These are phyloP conservation scores for Agrochola circellaris DNA, from an alignment of 2,888 invertebrate genomes.

Conservation along the genomic window DNA sequence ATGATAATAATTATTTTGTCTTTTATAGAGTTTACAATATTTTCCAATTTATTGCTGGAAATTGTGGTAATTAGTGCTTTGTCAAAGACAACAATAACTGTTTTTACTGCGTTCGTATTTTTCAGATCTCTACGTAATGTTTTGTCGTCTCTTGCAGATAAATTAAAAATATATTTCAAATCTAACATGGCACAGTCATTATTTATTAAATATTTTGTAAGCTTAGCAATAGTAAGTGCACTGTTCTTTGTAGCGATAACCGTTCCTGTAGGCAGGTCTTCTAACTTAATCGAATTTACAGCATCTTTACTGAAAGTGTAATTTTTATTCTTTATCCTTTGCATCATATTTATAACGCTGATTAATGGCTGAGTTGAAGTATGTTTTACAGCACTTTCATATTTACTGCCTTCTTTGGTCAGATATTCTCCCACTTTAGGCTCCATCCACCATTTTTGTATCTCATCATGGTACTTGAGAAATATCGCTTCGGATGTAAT, in stretches of 20 bases:
- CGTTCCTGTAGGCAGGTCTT: conserved; percentile 7
- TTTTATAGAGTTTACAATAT: conserved; percentile 27
- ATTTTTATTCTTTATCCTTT: conserved; percentile 10
- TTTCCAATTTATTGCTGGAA: conserved; percentile 17
- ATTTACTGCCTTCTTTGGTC: conserved; percentile 23
- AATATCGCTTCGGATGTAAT: conserved; percentile 24
- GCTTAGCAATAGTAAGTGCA: conserved; percentile 30
- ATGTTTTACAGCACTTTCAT: conserved; percentile 24
- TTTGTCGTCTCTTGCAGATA: conserved; percentile 3
- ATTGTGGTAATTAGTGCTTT: conserved; percentile 5
- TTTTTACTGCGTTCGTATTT: conserved; percentile 10
- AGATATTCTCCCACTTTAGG: conserved; percentile 31
- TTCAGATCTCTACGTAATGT: conserved; percentile 14
- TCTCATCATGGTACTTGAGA: conserved; percentile 42
- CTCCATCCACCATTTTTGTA: conserved; percentile 49
- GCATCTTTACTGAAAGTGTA: conserved; percentile 28
- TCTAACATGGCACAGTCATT: conserved; percentile 16
- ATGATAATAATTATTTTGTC: not conserved
- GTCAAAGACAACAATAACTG: conserved; percentile 2
- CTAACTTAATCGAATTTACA: conserved; percentile 20
- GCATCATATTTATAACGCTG: conserved; percentile 21
- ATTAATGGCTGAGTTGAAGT: conserved; percentile 10
- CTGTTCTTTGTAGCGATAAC: conserved; percentile 28
- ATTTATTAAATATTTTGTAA: conserved; percentile 11
- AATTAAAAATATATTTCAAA: conserved; percentile 22